Base-by-base conservation (phyloP, 92 coral and sea anemone species). In the Paragorgia papillata region DNA sequence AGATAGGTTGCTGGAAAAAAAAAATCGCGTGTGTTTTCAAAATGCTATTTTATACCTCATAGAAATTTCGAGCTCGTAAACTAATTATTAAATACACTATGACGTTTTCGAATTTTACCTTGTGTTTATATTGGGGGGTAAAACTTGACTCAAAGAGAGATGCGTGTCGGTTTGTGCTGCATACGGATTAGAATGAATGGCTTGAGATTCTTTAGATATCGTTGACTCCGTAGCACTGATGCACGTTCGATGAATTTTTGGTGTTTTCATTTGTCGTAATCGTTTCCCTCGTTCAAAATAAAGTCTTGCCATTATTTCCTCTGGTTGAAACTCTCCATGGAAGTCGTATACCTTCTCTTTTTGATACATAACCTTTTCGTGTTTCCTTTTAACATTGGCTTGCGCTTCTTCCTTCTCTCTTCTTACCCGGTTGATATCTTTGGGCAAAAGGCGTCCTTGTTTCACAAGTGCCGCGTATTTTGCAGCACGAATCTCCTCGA, bases 401-500 rank as follows among this genome's bases (percentile, higher is more conserved):
- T 50, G 48, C 25, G 22, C 14, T 48, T 27, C 0, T 22, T 56
- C 33, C 15, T 48, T 60, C n/a, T 51, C 60, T 48, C 14, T 49
- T 8, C 50, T 69, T 17, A 3, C 10, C 39, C 34, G 9, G 24
- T 20, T 28, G 7, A 51, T 19, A 14, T 48, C 76, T 19, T 17
- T 24, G 15, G 44, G 76, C 2, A 49, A 44, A 1, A 61, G 76
- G 6, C 26, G 56, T 26, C 82, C 81, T 27, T 75, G 90, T 55
- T 73, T 85, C 59, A 86, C 33, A 24, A 43, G 57, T 20, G 93
- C 84, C 37, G 84, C 57, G 40, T 86, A 80, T 50, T 92, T 79
- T 0, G 97, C 97, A 33, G 97, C 96, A 1, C 89, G 84, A 2
- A 93, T 82, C 73, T 93, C 94, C 41, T 90, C 97, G 68, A 93